phyloP scores from a whole-genome alignment of 2,888 invertebrate species.

The Conchocele bisecta region DNA sequence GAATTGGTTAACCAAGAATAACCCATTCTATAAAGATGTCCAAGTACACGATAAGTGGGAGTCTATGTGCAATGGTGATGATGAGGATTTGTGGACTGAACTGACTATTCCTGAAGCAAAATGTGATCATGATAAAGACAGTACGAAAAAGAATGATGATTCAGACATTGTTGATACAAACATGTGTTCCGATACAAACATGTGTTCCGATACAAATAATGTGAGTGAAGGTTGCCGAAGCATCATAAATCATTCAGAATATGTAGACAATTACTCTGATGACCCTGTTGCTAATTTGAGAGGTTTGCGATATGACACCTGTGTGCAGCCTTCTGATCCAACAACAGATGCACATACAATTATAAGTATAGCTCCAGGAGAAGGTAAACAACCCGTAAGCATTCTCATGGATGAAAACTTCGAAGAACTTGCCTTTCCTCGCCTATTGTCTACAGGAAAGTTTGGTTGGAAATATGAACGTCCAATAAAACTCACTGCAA shows the following conservation, averaged over 20 bases:
- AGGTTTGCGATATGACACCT: conserved; percentile 8
- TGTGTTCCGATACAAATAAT: too few species aligned
- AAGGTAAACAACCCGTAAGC: conserved; percentile 8
- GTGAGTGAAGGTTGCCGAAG: too few species aligned
- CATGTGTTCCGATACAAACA: too few species aligned
- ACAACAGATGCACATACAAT: conserved; percentile 7
- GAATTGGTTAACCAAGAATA: conserved; percentile 14
- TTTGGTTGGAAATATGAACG: conserved; percentile 23
- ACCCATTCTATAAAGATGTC: conserved; percentile 20
- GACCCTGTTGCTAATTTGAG: conserved; percentile 10
- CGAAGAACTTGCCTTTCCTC: too few species aligned
- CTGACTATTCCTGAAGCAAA: too few species aligned
- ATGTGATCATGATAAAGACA: too few species aligned
- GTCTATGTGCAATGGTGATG: neutral
- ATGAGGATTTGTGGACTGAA: conserved; percentile 18
- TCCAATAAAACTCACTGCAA: conserved; percentile 12
- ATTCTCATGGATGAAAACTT: conserved; percentile 27
- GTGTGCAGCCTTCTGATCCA: conserved; percentile 1
- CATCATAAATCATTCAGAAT: too few species aligned
- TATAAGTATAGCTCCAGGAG: conserved; percentile 17
- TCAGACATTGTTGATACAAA: too few species aligned
- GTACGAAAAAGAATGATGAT: too few species aligned
- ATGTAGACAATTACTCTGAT: neutral
- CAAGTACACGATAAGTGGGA: conserved; percentile 12
- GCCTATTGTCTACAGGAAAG: conserved; percentile 28